Base-by-base conservation (phyloP, 2,113 vertebrate species). In the Tychaedon coryphoeus region DNA sequence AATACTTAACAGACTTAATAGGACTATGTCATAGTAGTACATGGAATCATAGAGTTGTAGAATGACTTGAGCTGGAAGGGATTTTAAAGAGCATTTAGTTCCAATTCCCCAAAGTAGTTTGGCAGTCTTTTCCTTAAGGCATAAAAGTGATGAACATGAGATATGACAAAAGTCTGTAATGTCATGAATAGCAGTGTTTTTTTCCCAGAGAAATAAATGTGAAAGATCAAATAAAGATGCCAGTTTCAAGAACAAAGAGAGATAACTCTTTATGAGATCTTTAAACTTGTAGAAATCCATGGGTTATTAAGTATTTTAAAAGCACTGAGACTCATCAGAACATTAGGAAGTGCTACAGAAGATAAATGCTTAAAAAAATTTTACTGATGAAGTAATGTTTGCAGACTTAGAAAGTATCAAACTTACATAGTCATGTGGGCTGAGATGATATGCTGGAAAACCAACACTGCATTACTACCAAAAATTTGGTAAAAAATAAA, bases 271-370 rank as follows among this genome's bases (percentile, higher is more conserved):
- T 36, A 48, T 14, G 58, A 54, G 33, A 38, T 45, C 4, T 54
- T 57, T 38, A 85, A 80, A 80, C 3, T 5, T n/a, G 8, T 42
- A 83, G 24, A 62, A 53, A 23, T 31, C 18, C 15, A 24, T 75
- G 36, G 12, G 5, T 42, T 62, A 64, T 73, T 24, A 85, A 77
- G 14, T 34, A 45, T 31, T 77, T 54, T 82, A 25, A 65, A 74
- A 75, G 6, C 29, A 78, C 6, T n/a, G 56, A 70, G 19, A 61
- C 25, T 77, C 19, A 60, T 5, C 10, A 36, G 22, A 74, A 50
- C 23, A 56, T 13, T 6, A 5, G 10, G n/a, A n/a, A 83, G 14
- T 0, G 0, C 20, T n/a, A 33, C 4, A 51, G 50, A 81, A 80
- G 19, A 54, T 5, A 70, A 74, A 60, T 42, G 28, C 8, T 67